Conservation (phyloP, 2,113 vertebrate genomes). For the Mohoua ochrocephala region DNA sequence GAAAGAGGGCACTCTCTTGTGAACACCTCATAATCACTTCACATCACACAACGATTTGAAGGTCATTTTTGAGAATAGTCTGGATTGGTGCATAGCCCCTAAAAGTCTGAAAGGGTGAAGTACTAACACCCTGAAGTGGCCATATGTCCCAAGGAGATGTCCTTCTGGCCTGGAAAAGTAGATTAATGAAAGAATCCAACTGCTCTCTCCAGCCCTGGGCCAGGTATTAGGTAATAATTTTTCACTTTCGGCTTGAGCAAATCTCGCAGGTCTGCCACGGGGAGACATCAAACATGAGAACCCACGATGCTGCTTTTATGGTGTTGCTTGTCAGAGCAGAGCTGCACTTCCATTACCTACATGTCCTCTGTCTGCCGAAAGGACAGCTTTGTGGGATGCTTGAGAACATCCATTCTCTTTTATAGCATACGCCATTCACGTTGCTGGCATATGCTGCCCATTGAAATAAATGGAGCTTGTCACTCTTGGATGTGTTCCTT, state of each 20-base stretch:
- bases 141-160: not conserved
- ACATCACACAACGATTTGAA: not conserved
- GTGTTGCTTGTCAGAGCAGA: slow-evolving; percentile 23
- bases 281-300: not conserved
- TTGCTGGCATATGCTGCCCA: slow-evolving; percentile 56
- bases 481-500: slow-evolving; percentile 60
- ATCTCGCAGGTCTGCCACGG: not conserved
- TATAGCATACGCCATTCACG: slow-evolving; percentile 32
- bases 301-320: not conserved
- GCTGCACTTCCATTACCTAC: not conserved
- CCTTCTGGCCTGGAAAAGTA: not conserved
- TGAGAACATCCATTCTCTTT: slow-evolving; percentile 55
- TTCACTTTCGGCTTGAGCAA: not conserved
- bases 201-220: not conserved
- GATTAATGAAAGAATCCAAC: not conserved
- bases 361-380: not conserved
- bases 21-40: not conserved
- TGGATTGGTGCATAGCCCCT: fast-evolving
- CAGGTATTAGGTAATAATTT: not conserved
- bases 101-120: not conserved
- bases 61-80: not conserved
- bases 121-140: not conserved
- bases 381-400: slow-evolving; percentile 36
- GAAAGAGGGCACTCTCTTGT: not conserved
- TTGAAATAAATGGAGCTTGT: slow-evolving; percentile 67